Conservation (phyloP, 1,140 invertebrate genomes). For the Plutomurus gul region DNA sequence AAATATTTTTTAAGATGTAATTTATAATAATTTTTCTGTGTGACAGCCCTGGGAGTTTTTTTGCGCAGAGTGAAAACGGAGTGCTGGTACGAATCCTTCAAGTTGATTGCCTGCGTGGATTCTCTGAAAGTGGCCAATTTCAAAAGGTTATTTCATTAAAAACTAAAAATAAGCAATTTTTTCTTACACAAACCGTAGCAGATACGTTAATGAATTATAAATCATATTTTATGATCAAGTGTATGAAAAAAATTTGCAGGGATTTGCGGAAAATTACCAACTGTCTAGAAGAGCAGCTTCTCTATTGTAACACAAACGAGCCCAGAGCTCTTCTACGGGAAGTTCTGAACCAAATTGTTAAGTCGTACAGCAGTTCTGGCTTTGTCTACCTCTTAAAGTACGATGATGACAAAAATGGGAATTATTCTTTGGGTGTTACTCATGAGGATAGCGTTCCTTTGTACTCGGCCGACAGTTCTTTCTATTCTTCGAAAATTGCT, state of each 20-base stretch:
- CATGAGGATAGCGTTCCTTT: not conserved
- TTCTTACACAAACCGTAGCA: not conserved
- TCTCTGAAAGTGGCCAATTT: not conserved
- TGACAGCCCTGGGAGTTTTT: not conserved
- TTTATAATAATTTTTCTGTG: not conserved
- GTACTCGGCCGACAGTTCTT: not conserved
- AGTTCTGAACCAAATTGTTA: not conserved
- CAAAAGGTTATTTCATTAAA: not conserved
- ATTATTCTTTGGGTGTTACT: not conserved
- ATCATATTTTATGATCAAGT: no score
- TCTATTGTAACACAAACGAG: not conserved
- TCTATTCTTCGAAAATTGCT: not conserved
- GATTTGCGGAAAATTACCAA: not conserved
- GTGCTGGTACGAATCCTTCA: not conserved
- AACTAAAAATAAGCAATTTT: no score
- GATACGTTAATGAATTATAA: no score
- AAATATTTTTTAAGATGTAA: not conserved
- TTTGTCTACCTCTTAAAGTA: not conserved
- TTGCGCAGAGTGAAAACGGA: not conserved
- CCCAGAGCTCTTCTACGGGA: not conserved
- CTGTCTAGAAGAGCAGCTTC: not conserved
- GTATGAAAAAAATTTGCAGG: no score
- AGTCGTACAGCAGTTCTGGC: conserved; percentile 7
- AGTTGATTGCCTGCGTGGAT: not conserved
- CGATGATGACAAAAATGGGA: not conserved